Percentiles rank a stretch among this genome's conserved stretches.
Evolutionary conservation across 2,797 vertebrate genomes (phyloP).

Genomic region (Brachymystax lenok): DNA sequence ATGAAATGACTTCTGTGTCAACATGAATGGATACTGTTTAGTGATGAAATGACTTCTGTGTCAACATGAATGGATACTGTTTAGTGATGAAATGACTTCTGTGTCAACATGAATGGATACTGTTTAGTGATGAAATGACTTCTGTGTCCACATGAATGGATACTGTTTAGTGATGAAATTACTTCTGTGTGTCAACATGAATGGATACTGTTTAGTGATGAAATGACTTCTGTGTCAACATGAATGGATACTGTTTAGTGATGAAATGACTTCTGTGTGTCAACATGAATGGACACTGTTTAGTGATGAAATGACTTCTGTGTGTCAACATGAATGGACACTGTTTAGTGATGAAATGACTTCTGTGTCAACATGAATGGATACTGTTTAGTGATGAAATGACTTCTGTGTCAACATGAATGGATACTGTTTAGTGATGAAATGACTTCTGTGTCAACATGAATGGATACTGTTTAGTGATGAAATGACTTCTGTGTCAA

Average conservation of each 20-base stretch:
- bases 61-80: slow-evolving; percentile 69
- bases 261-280: slow-evolving; percentile 74
- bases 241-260: slow-evolving; percentile 75
- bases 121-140: too few species aligned
- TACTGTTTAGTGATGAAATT: slow-evolving; percentile 76
- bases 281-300: slow-evolving; percentile 37
- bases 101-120: slow-evolving; percentile 6
- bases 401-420: slow-evolving; percentile 53
- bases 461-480: not conserved
- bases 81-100: slow-evolving; percentile 77
- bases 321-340: slow-evolving; percentile 66
- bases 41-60: not conserved
- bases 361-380: slow-evolving; percentile 61
- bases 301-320: too few species aligned
- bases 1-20: slow-evolving; percentile 10
- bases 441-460: slow-evolving; percentile 71
- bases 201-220: too few species aligned
- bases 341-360: slow-evolving; percentile 76
- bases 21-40: slow-evolving; percentile 34
- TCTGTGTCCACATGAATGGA: slow-evolving; percentile 64
- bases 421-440: slow-evolving; percentile 76
- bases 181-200: slow-evolving; percentile 68
- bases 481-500: slow-evolving; percentile 56
- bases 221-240: slow-evolving; percentile 40
- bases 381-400: too few species aligned